Conservation (phyloP, 1,140 invertebrate genomes). For the Panagrolaimus sp. region DNA sequence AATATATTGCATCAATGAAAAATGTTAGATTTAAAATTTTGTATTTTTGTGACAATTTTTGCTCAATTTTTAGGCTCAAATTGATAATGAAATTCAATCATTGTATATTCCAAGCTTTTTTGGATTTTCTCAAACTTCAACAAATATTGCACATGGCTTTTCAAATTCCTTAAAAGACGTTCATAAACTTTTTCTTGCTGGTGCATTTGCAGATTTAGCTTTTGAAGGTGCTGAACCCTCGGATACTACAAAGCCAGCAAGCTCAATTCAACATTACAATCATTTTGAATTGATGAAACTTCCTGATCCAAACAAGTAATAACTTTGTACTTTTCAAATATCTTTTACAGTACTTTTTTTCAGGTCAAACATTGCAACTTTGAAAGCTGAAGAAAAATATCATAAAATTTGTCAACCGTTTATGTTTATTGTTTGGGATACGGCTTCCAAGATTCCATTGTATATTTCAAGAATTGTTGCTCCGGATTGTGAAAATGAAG, state of each 20-base stretch:
- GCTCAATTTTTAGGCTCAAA: not conserved
- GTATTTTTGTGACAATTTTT: too few species aligned
- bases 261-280: not conserved
- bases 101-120: not conserved
- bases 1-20: not conserved
- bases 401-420: not conserved
- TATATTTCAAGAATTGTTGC: not conserved
- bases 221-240: not conserved
- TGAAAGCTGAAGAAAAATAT: not conserved
- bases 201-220: not conserved
- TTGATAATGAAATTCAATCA: not conserved
- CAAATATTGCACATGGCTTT: not conserved
- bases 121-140: not conserved
- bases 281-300: slow-evolving; percentile 6
- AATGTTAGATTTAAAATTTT: too few species aligned
- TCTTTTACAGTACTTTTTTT: not conserved
- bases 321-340: not conserved
- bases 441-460: not conserved
- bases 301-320: not conserved
- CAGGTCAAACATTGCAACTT: not conserved
- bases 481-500: not conserved
- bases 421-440: not conserved
- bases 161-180: not conserved
- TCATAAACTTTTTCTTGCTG: not conserved
- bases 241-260: not conserved